phyloP scores from a whole-genome alignment of 2,113 vertebrate species.

The Alouatta palliata region DNA sequence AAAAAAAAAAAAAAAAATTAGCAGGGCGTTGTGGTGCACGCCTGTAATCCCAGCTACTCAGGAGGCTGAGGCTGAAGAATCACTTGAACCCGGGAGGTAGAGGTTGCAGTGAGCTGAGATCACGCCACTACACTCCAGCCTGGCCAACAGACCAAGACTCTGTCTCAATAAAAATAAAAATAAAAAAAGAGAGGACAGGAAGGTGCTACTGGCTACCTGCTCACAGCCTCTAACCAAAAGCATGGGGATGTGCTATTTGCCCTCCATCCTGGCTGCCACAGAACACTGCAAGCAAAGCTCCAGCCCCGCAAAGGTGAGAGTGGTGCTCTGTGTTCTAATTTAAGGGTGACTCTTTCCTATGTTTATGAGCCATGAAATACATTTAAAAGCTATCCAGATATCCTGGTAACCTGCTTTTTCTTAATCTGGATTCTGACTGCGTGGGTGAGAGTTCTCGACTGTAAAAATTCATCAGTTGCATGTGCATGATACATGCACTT shows the following conservation, averaged over 20 bases:
- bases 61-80: too few relatives aligned
- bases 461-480: background rate
- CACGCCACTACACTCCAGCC: too few relatives aligned
- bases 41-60: too few relatives aligned
- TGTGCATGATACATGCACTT: rapidly evolving
- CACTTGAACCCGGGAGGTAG: too few relatives aligned
- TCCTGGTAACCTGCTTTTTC: background rate
- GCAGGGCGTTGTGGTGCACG: too few relatives aligned
- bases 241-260: background rate
- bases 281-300: background rate
- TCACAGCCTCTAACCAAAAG: background rate
- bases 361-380: background rate
- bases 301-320: background rate
- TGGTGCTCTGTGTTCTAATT: background rate
- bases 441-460: background rate
- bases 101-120: too few relatives aligned
- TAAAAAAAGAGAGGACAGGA: too few relatives aligned
- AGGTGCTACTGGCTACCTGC: background rate
- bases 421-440: background rate
- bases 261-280: background rate
- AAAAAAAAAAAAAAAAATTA: too few relatives aligned
- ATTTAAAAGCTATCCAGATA: background rate
- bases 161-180: too few relatives aligned
- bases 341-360: background rate
- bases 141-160: too few relatives aligned